Base-by-base conservation (phyloP, 2,888 invertebrate species). In the Dermolepida albohirtum region DNA sequence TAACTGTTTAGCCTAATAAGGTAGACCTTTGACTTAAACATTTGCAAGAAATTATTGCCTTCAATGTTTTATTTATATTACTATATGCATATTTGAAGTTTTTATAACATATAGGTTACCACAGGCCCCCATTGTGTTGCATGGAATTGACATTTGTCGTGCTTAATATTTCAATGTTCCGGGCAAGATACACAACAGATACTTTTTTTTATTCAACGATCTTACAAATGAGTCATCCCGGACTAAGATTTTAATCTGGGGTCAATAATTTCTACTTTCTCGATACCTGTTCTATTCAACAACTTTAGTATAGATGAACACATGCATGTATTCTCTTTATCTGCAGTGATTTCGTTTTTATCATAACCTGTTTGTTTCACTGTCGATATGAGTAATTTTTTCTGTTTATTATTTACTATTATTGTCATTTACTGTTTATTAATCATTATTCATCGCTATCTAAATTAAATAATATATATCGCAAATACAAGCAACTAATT, bases 1-100 rank as follows among this genome's bases (percentile, higher is more conserved):
- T 75, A 72, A 75, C 78, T 74, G 74, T 77, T 80, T 79, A 77
- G 78, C 79, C 80, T 80, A 79, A 81, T 81, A 78, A 78, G 80
- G 79, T 74, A 77, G 77, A 78, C 76, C 78, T 79, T 78, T 78
- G 78, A 77, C 77, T 79, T 77, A 75, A 71, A 70, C 71, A 70
- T 71, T 72, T n/a, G 47, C 59, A 34, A 47, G 41, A 62, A 62
- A 62, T 47, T 62, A 62, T 47, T 47, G 47, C 34, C 16, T 44
- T 34, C 47, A 34, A 16, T 14, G 47, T 4, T 47, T 47, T 34
- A 62, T 62, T 39, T 62, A 34, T 17, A 14, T n/a, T 10, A 47
- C 34, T 29, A 14, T 44, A 14, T 10, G 10, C 29, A 16, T 29
- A n/a, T 62, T 29, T 47, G 14, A 14, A 16, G 10, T 16, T 16